Base-by-base conservation (phyloP, 2,113 vertebrate species). In the Hippolais icterina region DNA sequence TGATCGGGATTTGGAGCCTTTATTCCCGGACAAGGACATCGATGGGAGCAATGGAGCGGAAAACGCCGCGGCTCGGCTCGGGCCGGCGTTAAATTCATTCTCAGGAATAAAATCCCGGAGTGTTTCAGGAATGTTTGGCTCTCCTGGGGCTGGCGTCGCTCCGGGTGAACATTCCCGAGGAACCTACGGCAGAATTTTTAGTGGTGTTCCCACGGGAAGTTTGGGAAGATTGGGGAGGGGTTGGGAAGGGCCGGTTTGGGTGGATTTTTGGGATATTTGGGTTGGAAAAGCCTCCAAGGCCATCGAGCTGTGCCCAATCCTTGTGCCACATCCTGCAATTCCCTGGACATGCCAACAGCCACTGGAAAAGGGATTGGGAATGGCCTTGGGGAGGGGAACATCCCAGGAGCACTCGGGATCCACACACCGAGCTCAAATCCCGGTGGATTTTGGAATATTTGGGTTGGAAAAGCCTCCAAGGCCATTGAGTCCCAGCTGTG, bases 171-270 rank as follows among this genome's bases (percentile, higher is more conserved):
- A 0, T 33, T 53, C 76, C 59, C 3, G 0, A n/a, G 4, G 33
- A 49, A n/a, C 10, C 10, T 3, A 1, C 0, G 0, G 29, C 10
- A 22, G 9, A 2, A 8, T 11, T 52, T 37, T n/a, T 11, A n/a
- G 17, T 42, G 22, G 52, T 1, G 0, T 28, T 57, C 25, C 52
- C 17, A 0, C 0, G 13, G 24, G 22, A 24, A 28, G 9, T 31
- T 1, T 14, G 37, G 54, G 63, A 31, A 10, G 49, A 3, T 28
- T 21, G 31, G 41, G 57, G 53, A 41, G 25, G 68, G 15, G 0
- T 1, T 9, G n/a, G 65, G 56, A 57, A 54, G 60, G 37, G 24
- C 11, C 7, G 47, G 1, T 46, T 24, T 11, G 52, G 42, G 0
- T 31, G 53, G 57, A 6, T 49, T 4, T 1, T 1, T 7, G 50